A percentile compares a stretch with the other conserved stretches of the same genome.
Conservation (phyloP, 1,140 invertebrate species). For the Periplaneta americana region DNA sequence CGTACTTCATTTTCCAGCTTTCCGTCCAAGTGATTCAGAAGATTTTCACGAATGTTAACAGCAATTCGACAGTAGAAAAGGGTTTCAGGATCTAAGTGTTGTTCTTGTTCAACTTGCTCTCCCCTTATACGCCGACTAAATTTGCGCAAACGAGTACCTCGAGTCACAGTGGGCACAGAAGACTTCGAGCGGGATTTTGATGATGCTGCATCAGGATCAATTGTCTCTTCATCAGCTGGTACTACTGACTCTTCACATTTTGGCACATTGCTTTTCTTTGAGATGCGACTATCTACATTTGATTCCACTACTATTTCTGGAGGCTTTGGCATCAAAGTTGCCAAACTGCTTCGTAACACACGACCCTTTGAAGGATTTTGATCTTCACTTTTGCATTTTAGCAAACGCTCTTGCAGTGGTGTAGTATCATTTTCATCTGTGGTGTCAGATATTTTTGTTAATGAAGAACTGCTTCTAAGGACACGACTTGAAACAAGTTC, state of each 20-base stretch:
- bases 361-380: not conserved
- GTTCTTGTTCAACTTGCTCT: slow-evolving; percentile 14
- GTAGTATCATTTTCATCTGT: not conserved
- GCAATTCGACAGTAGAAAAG: slow-evolving; percentile 52
- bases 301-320: not conserved
- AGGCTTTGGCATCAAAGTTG: not conserved
- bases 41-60: slow-evolving; percentile 57
- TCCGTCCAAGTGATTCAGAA: slow-evolving; percentile 56
- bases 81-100: slow-evolving; percentile 35
- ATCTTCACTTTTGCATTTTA: not conserved
- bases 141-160: not conserved
- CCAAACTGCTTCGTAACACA: not conserved
- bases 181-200: not conserved
- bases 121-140: slow-evolving; percentile 3
- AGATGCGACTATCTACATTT: not conserved
- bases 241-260: not conserved
- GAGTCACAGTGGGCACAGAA: not conserved
- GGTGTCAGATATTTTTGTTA: not conserved
- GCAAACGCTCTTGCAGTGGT: not conserved
- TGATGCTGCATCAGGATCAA: not conserved
- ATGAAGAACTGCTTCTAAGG: not conserved
- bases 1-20: not conserved
- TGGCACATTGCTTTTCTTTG: not conserved
- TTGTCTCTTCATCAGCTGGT: not conserved
- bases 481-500: not conserved